phyloP scores from a whole-genome alignment of 2,797 vertebrate genomes.

The Sciaenops ocellatus region DNA sequence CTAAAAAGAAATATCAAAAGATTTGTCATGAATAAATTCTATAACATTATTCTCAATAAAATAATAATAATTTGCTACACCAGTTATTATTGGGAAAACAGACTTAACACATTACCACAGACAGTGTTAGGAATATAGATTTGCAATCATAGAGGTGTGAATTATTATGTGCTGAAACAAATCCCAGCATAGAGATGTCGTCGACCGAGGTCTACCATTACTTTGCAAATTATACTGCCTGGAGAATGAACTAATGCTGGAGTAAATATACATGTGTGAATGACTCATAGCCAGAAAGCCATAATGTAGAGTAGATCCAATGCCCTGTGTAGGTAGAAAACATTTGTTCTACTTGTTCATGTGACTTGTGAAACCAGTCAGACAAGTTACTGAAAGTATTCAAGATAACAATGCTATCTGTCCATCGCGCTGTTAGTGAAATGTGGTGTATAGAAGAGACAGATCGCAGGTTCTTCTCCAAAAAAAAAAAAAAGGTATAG shows the following conservation, averaged over 20 bases:
- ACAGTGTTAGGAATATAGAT: conserved; percentile 23
- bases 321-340: conserved; percentile 8
- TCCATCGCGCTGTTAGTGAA: conserved; percentile 1
- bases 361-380: background rate
- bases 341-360: background rate
- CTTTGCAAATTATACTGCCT: conserved; percentile 14
- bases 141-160: conserved; percentile 36
- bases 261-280: conserved; percentile 27
- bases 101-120: conserved; percentile 8
- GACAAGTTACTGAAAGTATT: background rate
- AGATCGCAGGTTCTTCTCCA: background rate
- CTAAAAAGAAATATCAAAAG: background rate
- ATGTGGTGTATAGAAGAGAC: background rate
- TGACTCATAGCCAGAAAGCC: conserved; percentile 12
- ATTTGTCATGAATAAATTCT: background rate
- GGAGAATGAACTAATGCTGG: conserved; percentile 11
- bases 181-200: background rate
- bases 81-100: background rate
- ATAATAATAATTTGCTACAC: background rate
- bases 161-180: conserved; percentile 23
- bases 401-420: conserved; percentile 1
- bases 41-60: background rate
- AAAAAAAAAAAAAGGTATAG: background rate
- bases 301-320: background rate
- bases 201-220: background rate